Evolutionary conservation across 2,113 vertebrate genomes (phyloP), one percentile per base, ranked within the genome.

Genomic region (Antechinus stuartii): DNA sequence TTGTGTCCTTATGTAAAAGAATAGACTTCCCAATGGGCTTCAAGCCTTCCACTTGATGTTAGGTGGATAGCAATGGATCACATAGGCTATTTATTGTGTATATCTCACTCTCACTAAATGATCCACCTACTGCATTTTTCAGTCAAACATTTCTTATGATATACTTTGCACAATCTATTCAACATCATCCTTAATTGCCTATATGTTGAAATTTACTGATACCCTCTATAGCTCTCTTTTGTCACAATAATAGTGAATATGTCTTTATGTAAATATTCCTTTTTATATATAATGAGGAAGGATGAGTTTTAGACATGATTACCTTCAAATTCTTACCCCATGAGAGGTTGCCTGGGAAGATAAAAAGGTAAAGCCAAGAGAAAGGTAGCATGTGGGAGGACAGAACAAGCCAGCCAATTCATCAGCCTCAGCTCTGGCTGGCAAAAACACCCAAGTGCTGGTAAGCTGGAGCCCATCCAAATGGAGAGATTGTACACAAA

Each of bases 351-450:
- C 47, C 94, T 35, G 94, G 25, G 89, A 91, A n/a, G 89, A 46
- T 57, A 50, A 91, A 96, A 90, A 52, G 53, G 46, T 96, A 93
- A 94, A 89, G 42, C 24, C 90, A 68, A 54, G 93, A 90, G 42
- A 26, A 89, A 90, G 89, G 23, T 47, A 49, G 50, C 52, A 49
- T 27, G 54, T 53, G 91, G 92, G 50, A 46, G 52, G 55, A 35
- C 42, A 94, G 68, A 53, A 57, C 22, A 93, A 24, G 8, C n/a
- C 35, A 52, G 19, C 89, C 92, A 96, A 89, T 24, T 53, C 54
- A 47, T 6, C 53, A 22, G 54, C 56, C 54, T 94, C 93, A 90
- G 52, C 30, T 93, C 90, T 92, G 42, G 90, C 90, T 93, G 89
- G 35, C 56, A 55, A 14, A 91, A 96, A 57, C 19, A 49, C 35